These are phyloP conservation scores for Pristionchus japonicus DNA, from an alignment of 2,888 invertebrate species.

Conservation along the genomic window DNA sequence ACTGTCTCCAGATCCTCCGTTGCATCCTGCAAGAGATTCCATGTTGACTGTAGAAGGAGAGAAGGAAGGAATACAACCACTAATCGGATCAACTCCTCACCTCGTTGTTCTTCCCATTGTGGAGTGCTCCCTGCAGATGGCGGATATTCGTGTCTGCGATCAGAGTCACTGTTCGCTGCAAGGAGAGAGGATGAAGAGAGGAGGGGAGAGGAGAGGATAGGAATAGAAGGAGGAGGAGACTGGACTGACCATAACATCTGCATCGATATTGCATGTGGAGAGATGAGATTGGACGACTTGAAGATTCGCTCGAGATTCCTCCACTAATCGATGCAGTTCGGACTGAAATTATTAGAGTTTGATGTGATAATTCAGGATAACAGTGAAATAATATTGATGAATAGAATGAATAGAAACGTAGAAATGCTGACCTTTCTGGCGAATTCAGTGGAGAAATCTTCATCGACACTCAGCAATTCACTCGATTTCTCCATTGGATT, in stretches of 20 bases:
- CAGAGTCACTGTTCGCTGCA: conserved; percentile 52
- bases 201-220: no score
- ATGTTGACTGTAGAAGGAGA: not conserved
- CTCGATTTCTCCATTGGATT: conserved; percentile 20
- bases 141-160: conserved; percentile 60
- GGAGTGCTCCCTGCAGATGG: conserved; percentile 55
- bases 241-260: conserved; percentile 8
- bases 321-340: conserved; percentile 16
- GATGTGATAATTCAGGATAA: not conserved
- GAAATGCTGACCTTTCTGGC: not conserved
- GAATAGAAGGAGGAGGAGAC: no score
- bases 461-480: conserved; percentile 53
- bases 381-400: not conserved
- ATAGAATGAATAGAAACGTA: not conserved
- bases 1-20: conserved; percentile 52
- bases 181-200: no score
- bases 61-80: not conserved
- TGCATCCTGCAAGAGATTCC: not conserved
- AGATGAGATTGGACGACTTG: conserved; percentile 44
- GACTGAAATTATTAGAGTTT: not conserved
- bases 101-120: not conserved
- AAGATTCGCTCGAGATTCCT: conserved; percentile 41
- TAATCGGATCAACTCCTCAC: not conserved
- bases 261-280: conserved; percentile 7
- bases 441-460: conserved; percentile 58